A percentile compares a stretch with the other conserved stretches of the same genome.
phyloP scores from a whole-genome alignment of 2,797 vertebrate genomes.

The Clarias laeviceps region DNA sequence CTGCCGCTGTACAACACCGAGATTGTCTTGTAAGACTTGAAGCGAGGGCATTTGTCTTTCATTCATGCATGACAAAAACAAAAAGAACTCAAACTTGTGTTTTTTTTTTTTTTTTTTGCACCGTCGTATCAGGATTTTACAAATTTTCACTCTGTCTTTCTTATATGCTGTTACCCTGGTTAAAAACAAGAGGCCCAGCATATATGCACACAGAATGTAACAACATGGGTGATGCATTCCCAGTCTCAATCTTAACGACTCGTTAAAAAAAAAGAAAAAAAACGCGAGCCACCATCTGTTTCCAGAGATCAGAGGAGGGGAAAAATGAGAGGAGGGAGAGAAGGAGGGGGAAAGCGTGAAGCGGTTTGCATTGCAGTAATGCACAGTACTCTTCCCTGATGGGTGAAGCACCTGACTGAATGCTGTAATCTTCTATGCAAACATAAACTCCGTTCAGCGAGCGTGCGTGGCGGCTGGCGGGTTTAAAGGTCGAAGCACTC shows the following conservation, averaged over 20 bases:
- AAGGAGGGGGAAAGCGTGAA: constrained; percentile 24
- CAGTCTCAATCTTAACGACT: constrained; percentile 80
- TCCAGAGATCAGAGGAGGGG: constrained; percentile 56
- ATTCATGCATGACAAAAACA: constrained; percentile 41
- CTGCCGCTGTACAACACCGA: constrained; percentile 19
- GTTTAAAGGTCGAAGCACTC: constrained; percentile 53
- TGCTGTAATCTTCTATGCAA: constrained; percentile 61
- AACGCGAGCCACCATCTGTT: constrained; percentile 78
- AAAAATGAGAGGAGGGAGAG: constrained; percentile 9
- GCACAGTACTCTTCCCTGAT: constrained; percentile 28
- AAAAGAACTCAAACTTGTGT: constrained; percentile 12
- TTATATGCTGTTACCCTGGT: background rate
- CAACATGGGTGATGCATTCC: constrained; percentile 46
- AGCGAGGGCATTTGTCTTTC: constrained; percentile 41
- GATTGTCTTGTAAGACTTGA: constrained; percentile 47
- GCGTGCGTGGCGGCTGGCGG: constrained; percentile 32
- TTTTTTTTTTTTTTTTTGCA: background rate
- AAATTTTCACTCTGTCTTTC: background rate
- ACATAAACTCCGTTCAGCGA: constrained; percentile 52
- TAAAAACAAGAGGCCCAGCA: background rate
- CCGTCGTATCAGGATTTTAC: constrained; percentile 4
- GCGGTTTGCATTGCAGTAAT: constrained; percentile 56
- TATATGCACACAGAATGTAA: background rate
- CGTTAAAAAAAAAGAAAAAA: constrained; percentile 68
- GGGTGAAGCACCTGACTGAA: constrained; percentile 56